phyloP scores from a whole-genome alignment of 2,797 vertebrate genomes.

The Pangasius macronema region DNA sequence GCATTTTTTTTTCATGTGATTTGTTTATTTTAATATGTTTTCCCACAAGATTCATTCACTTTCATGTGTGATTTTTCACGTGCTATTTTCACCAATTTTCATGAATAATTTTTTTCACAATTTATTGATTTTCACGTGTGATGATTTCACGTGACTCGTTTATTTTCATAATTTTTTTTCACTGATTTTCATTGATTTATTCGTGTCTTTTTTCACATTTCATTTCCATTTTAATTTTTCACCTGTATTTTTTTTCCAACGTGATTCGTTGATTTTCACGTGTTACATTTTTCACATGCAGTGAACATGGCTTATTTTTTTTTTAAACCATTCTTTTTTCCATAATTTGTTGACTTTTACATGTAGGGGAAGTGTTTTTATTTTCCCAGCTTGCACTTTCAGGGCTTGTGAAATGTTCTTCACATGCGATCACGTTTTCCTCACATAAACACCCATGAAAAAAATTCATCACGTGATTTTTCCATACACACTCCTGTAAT shows the following conservation, averaged over 20 bases:
- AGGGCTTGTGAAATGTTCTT: neutral
- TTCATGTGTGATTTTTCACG: neutral
- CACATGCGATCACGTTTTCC: neutral
- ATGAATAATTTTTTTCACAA: neutral
- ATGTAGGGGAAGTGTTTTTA: neutral
- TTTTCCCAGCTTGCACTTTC: neutral
- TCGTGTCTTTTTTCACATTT: too few relatives aligned
- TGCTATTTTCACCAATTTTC: neutral
- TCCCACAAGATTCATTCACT: neutral
- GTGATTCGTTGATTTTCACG: neutral
- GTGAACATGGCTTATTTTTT: neutral
- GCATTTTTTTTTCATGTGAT: neutral
- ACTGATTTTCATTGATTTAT: too few relatives aligned
- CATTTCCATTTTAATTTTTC: neutral
- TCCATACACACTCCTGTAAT: neutral
- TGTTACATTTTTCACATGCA: neutral
- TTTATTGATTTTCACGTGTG: neutral
- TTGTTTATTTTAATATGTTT: neutral
- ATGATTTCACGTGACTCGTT: neutral
- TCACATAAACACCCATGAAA: neutral
- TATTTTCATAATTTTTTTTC: too few relatives aligned
- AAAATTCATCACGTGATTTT: neutral
- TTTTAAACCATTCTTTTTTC: neutral
- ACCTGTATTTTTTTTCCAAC: neutral
- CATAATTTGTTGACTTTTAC: neutral